Base-by-base conservation (phyloP, 1,140 invertebrate genomes). In the Apis laboriosa region DNA sequence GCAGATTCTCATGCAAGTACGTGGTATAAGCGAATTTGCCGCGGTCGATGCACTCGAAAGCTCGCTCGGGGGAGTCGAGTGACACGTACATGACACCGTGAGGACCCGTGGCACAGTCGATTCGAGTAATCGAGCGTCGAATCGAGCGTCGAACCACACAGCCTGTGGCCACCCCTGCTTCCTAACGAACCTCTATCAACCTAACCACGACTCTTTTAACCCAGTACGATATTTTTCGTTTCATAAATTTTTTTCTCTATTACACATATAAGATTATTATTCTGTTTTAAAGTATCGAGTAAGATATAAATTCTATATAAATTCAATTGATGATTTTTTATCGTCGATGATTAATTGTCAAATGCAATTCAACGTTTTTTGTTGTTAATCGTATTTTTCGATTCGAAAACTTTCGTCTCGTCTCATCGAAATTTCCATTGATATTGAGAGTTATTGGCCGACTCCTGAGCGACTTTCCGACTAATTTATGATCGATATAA, bases 401-500 rank as follows among this genome's bases (percentile, higher is more conserved):
- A 11, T 34, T 21, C 17, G 9, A 28, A 8, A 9, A 49, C 13
- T 60, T 17, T 34, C 51, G 24, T 11, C n/a, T 34, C 51, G 24
- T 11, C n/a, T 28, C n/a, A 61, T 43, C 81, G 68, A 71, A 34
- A 64, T 3, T 77, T 21, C 28, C 13, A 28, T 43, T 34, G 63
- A 28, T 66, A 80, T 66, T n/a, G 60, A 66, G 51, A 77, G 67
- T 82, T 77, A 80, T 71, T 24, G 55, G 64, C 75, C n/a, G 19
- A 34, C 53, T 68, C 53, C 51, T 49, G 60, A 63, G 60, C 72
- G 72, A 53, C 34, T 77, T 86, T 73, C 68, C 66, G 67, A 76
- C 77, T 87, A 87, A 87, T 87, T 87, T 87, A 87, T 87, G 85
- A 87, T 86, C 86, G 86, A 82, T 82, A 82, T 77, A 82, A 82